phyloP scores from a whole-genome alignment of 2,113 vertebrate genomes.

The Campylomormyrus numenius region DNA sequence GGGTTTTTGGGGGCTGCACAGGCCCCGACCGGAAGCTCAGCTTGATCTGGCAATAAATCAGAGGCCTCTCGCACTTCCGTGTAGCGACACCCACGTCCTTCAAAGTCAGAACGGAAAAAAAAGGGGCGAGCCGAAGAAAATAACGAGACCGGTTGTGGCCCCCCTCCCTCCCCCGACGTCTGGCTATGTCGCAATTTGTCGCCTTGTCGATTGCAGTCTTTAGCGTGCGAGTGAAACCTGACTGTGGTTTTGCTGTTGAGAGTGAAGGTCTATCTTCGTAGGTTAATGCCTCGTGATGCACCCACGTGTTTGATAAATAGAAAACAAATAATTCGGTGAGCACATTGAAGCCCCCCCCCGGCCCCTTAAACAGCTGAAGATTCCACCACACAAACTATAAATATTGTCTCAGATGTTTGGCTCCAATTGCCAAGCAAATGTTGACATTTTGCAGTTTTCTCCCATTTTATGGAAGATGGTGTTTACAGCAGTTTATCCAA shows the following conservation, averaged over 20 bases:
- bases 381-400: not conserved
- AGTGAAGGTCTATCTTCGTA: not conserved
- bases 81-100: not conserved
- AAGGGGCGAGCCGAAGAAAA: not conserved
- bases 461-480: not conserved
- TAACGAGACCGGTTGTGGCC: not conserved
- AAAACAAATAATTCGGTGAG: not conserved
- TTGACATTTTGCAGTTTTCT: slow-evolving; percentile 8
- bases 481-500: not conserved
- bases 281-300: not conserved
- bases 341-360: not conserved
- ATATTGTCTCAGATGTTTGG: not conserved
- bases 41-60: not conserved
- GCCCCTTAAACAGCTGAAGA: not conserved
- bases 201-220: not conserved
- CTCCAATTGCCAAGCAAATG: not conserved
- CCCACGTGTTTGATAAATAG: not conserved
- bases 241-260: slow-evolving; percentile 13
- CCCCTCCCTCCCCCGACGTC: not conserved
- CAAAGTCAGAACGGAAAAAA: not conserved
- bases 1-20: not conserved
- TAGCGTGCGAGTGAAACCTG: not conserved
- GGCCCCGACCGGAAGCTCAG: not conserved
- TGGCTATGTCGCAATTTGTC: not conserved
- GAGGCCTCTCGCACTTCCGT: not conserved